Evolutionary conservation across 2,797 vertebrate species (phyloP).

Genomic region (Lagocephalus sceleratus): DNA sequence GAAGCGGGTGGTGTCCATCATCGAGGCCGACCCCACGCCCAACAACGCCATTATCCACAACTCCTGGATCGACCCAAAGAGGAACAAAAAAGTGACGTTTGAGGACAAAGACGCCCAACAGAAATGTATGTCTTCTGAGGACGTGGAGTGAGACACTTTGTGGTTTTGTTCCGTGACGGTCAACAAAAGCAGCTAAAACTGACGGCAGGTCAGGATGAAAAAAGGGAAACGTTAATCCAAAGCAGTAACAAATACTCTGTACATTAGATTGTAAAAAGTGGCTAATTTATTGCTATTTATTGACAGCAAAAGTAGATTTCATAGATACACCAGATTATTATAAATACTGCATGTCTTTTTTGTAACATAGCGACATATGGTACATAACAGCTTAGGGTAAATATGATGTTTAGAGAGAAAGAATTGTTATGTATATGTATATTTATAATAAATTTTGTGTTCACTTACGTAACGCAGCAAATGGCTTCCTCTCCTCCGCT

Average conservation of each 20-base stretch:
- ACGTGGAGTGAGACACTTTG: conserved; percentile 57
- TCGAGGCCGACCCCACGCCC: conserved; percentile 90
- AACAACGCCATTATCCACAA: conserved; percentile 94
- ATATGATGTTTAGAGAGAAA: conserved; percentile 45
- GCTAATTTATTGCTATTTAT: conserved; percentile 80
- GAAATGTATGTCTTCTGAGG: conserved; percentile 85
- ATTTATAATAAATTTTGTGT: conserved; percentile 74
- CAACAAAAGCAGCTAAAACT: conserved; percentile 57
- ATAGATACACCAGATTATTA: conserved; percentile 66
- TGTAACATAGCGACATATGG: conserved; percentile 63
- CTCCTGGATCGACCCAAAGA: conserved; percentile 94
- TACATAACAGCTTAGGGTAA: conserved; percentile 58
- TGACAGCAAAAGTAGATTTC: conserved; percentile 68
- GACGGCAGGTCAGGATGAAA: conserved; percentile 51
- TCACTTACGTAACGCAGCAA: conserved; percentile 48
- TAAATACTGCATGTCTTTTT: conserved; percentile 78
- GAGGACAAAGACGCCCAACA: conserved; percentile 87
- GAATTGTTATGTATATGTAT: conserved; percentile 65
- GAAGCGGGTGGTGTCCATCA: conserved; percentile 94
- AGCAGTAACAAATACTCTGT: conserved; percentile 65
- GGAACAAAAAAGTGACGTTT: conserved; percentile 91
- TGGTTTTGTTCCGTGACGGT: conserved; percentile 17
- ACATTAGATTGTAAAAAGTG: conserved; percentile 67
- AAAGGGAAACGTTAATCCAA: conserved; percentile 70
- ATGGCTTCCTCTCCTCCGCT: conserved; percentile 34